Evolutionary conservation across 2,113 vertebrate genomes (phyloP), one percentile per base, ranked within the genome.

Genomic region (Dipodomys merriami): DNA sequence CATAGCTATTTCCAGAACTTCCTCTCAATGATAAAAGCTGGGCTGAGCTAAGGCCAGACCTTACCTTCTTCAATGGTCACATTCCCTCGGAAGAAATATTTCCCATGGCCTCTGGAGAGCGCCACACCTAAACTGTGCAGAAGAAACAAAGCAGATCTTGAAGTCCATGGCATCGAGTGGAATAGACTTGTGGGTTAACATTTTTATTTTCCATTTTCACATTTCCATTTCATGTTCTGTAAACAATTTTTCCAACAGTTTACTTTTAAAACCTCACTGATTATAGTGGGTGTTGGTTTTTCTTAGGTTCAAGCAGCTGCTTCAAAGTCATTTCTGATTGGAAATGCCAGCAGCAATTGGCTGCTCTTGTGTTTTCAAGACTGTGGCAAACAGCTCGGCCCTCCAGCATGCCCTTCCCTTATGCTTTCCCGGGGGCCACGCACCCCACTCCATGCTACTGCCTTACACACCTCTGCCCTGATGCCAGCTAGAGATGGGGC

Each of bases 31-130:
- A 23, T 18, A 49, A 90, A 94, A 67, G 68, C 60, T 11, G 39
- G 25, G 6, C 23, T 19, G 49, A 82, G 82, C 60, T n/a, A 49
- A 73, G 68, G 65, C 6, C 7, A 87, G 77, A 73, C 72, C 97
- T 97, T 98, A 99, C 99, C 99, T 99, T 99, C 99, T 95, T 99
- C 99, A 77, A 99, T 98, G 68, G 99, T 99, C 90, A 99, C 99
- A 2, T 99, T 99, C 62, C 99, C 99, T 96, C 98, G 98, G 98
- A 99, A 99, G 98, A 99, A 99, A 97, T 98, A 99, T 97, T 99
- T 99, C 86, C 99, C 99, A 25, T 99, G 99, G 96, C 99, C 99
- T 97, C 99, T 98, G 95, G 99, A 99, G 92, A 99, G 98, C 96
- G 99, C 99, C 92, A 99, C 99, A 95, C 99, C 99, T 97, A 99